These are phyloP conservation scores for Neria commutata DNA, from an alignment of 2,888 invertebrate genomes.

Conservation along the genomic window DNA sequence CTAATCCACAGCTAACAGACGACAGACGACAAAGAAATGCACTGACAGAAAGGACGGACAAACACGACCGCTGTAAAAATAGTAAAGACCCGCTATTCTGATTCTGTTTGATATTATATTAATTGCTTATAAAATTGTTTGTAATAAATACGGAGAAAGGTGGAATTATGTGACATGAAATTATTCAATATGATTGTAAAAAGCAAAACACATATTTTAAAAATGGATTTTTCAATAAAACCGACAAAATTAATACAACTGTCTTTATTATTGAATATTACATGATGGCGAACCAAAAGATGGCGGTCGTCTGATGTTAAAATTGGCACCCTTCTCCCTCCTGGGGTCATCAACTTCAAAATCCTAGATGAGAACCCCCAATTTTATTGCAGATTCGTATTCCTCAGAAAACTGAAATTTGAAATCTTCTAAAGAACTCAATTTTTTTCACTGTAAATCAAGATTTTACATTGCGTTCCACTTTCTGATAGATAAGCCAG, in stretches of 20 bases:
- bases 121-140: neutral
- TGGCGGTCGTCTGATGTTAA: too few species aligned
- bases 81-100: constrained; percentile 4
- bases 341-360: too few species aligned
- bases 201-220: constrained; percentile 36
- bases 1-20: neutral
- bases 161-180: constrained; percentile 7
- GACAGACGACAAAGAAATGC: neutral
- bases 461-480: too few species aligned
- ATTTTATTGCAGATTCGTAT: too few species aligned
- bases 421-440: too few species aligned
- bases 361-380: too few species aligned
- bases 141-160: neutral
- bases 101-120: neutral
- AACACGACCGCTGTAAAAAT: constrained; percentile 4
- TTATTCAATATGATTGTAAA: constrained; percentile 21
- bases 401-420: too few species aligned
- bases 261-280: too few species aligned
- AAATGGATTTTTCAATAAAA: constrained; percentile 39
- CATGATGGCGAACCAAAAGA: too few species aligned
- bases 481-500: too few species aligned
- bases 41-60: neutral
- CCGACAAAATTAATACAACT: constrained; percentile 2
- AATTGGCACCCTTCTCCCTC: too few species aligned
- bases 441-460: too few species aligned